Percentiles rank a stretch among this genome's conserved stretches.
phyloP scores from a whole-genome alignment of 2,888 invertebrate genomes.

The Scaptomyza flava region DNA sequence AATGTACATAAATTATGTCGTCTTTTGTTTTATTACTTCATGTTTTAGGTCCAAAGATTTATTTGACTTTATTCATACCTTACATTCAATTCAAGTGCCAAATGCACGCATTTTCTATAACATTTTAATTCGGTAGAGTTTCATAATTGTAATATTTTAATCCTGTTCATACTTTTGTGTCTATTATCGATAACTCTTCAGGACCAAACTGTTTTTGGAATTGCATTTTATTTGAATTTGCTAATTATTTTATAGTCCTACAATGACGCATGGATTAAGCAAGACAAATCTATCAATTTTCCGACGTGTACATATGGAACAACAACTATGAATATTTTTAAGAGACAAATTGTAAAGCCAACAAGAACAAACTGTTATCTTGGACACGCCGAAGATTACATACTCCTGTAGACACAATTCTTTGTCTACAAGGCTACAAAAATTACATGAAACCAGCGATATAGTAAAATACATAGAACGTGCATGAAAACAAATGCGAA shows the following conservation, averaged over 20 bases:
- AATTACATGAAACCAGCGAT: slow-evolving; percentile 11
- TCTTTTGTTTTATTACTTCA: slow-evolving; percentile 18
- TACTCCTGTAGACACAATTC: not conserved
- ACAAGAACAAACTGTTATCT: not conserved
- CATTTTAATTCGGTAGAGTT: not conserved
- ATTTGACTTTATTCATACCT: not conserved
- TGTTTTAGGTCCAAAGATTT: slow-evolving; percentile 1
- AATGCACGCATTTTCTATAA: slow-evolving; percentile 28
- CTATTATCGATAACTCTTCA: too few species aligned
- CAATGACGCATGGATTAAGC: not conserved
- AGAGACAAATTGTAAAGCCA: slow-evolving; percentile 7
- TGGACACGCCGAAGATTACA: not conserved
- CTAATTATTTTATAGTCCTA: not conserved
- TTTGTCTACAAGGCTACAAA: not conserved
- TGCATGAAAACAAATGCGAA: slow-evolving; percentile 14
- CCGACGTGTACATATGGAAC: slow-evolving; percentile 26
- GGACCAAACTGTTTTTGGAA: slow-evolving; percentile 52
- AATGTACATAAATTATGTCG: slow-evolving; percentile 34
- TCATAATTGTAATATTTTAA: not conserved
- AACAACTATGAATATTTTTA: slow-evolving; percentile 32
- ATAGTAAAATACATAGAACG: slow-evolving; percentile 22
- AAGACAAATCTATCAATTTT: slow-evolving; percentile 21
- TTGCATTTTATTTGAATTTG: slow-evolving; percentile 1
- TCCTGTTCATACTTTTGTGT: not conserved
- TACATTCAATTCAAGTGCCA: slow-evolving; percentile 43